Evolutionary conservation across 2,797 vertebrate genomes (phyloP).

Genomic region (Helostoma temminkii): DNA sequence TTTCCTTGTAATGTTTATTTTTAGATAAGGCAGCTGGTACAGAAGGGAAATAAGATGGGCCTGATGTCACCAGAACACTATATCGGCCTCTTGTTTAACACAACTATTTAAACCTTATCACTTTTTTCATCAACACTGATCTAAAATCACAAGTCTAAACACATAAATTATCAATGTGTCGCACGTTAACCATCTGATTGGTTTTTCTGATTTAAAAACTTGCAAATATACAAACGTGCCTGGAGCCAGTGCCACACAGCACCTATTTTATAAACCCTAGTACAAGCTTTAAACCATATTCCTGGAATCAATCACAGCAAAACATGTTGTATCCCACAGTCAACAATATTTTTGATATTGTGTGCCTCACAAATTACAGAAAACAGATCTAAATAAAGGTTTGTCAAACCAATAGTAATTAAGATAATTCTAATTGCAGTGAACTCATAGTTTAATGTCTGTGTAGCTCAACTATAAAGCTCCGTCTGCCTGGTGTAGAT

Average conservation of each 20-base stretch:
- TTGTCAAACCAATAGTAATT: conserved; percentile 63
- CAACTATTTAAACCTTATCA: too few relatives aligned
- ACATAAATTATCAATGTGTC: not conserved
- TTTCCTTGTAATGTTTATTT: conserved; percentile 75
- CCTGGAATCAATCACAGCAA: conserved; percentile 12
- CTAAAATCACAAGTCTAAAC: too few relatives aligned
- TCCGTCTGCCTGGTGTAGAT: conserved; percentile 51
- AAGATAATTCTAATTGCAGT: conserved; percentile 61
- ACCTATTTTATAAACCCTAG: conserved; percentile 1
- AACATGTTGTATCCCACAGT: conserved; percentile 3
- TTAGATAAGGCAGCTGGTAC: conserved; percentile 71
- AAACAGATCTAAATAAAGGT: conserved; percentile 57
- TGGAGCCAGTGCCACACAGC: not conserved
- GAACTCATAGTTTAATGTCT: conserved; percentile 62
- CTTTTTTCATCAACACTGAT: too few relatives aligned
- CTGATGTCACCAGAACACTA: conserved; percentile 34
- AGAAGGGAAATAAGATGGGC: conserved; percentile 42
- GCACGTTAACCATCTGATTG: not conserved
- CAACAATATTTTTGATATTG: conserved; percentile 29
- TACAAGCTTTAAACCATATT: conserved; percentile 6
- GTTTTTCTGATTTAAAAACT: not conserved
- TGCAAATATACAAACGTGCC: not conserved
- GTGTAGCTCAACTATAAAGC: conserved; percentile 41
- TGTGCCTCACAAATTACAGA: conserved; percentile 30
- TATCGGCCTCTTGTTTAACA: too few relatives aligned